These are phyloP conservation scores for Cataglyphis hispanica DNA, from an alignment of 1,140 invertebrate genomes.

Conservation along the genomic window DNA sequence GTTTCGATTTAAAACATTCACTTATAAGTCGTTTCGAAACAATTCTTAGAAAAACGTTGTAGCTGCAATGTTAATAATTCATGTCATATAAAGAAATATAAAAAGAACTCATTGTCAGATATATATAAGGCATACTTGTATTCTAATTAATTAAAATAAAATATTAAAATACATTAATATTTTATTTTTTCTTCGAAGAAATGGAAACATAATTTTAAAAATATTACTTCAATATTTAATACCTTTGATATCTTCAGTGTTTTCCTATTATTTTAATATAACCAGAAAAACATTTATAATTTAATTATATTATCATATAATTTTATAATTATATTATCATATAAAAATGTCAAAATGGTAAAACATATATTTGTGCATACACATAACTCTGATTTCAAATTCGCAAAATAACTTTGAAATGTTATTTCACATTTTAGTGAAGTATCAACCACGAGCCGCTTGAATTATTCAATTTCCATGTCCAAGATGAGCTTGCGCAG, in stretches of 20 bases:
- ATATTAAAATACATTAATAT: neutral
- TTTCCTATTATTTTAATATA: neutral
- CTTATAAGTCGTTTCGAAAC: neutral
- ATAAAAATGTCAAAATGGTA: neutral
- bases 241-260: neutral
- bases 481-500: slow-evolving; percentile 69
- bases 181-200: neutral
- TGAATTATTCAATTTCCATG: neutral
- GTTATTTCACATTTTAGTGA: slow-evolving; percentile 23
- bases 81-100: neutral
- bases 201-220: neutral
- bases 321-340: neutral
- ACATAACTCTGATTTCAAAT: neutral
- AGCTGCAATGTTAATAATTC: slow-evolving; percentile 28
- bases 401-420: neutral
- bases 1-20: neutral
- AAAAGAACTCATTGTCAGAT: neutral
- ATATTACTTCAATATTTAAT: slow-evolving; percentile 13
- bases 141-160: neutral
- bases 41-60: neutral
- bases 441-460: slow-evolving; percentile 16
- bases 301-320: neutral
- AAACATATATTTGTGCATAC: neutral
- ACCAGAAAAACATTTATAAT: neutral
- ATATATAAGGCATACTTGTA: neutral